phyloP scores from a whole-genome alignment of 2,797 vertebrate genomes.

The Acanthopagrus latus region DNA sequence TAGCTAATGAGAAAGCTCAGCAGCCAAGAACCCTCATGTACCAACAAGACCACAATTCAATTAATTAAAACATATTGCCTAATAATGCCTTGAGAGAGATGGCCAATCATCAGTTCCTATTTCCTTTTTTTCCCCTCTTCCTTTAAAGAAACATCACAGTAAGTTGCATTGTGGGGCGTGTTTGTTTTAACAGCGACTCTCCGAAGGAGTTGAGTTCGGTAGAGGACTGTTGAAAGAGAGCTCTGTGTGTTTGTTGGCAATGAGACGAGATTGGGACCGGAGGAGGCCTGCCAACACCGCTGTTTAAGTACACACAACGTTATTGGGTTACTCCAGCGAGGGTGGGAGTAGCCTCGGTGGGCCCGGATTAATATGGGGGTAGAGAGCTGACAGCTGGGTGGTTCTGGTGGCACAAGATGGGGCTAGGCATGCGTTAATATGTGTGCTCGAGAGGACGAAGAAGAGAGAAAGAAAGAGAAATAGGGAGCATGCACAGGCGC shows the following conservation, averaged over 20 bases:
- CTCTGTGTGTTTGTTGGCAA: slow-evolving; percentile 84
- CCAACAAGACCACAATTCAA: slow-evolving; percentile 78
- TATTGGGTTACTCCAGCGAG: slow-evolving; percentile 86
- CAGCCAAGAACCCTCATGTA: slow-evolving; percentile 71
- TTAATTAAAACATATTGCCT: slow-evolving; percentile 82
- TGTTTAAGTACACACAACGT: slow-evolving; percentile 87
- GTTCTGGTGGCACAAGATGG: slow-evolving; percentile 60
- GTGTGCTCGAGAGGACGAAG: slow-evolving; percentile 16
- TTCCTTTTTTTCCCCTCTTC: slow-evolving; percentile 23
- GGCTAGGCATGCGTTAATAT: slow-evolving; percentile 41
- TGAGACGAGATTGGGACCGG: slow-evolving; percentile 61
- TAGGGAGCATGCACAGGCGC: slow-evolving; percentile 2
- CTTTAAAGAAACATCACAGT: slow-evolving; percentile 58
- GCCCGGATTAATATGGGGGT: slow-evolving; percentile 56
- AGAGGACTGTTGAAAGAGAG: slow-evolving; percentile 74
- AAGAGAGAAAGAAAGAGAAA: slow-evolving; percentile 24
- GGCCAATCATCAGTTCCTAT: slow-evolving; percentile 64
- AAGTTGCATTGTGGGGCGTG: slow-evolving; percentile 55
- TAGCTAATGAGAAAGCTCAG: slow-evolving; percentile 81
- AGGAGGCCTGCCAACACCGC: slow-evolving; percentile 82
- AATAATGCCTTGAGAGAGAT: slow-evolving; percentile 77
- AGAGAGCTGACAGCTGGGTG: slow-evolving; percentile 69
- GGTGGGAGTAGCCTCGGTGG: slow-evolving; percentile 65
- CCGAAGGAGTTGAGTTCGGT: slow-evolving; percentile 64
- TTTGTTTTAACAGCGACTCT: slow-evolving; percentile 76